Conservation (phyloP, 2,888 invertebrate species). For the Rotaria macrura region DNA sequence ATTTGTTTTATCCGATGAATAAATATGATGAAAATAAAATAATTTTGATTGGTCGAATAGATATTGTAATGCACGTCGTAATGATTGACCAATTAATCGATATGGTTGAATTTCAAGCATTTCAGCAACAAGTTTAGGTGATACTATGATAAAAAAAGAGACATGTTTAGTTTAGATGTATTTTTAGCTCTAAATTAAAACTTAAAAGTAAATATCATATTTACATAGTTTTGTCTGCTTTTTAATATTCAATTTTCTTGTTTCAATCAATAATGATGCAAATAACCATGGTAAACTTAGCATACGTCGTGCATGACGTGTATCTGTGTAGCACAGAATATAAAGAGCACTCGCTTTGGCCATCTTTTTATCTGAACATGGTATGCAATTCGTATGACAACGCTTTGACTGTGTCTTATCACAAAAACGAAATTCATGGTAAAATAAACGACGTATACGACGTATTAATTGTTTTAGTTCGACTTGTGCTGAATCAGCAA, state of each 20-base stretch:
- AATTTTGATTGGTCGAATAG: background rate
- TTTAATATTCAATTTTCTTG: constrained; percentile 11
- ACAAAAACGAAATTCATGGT: constrained; percentile 6
- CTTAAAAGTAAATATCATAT: background rate
- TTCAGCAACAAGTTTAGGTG: background rate
- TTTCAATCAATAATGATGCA: background rate
- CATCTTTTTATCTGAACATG: background rate
- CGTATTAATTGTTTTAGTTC: constrained; percentile 2
- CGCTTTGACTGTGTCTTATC: background rate
- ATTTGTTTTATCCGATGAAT: background rate
- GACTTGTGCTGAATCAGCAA: constrained; percentile 1
- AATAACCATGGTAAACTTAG: constrained; percentile 16
- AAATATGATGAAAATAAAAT: background rate
- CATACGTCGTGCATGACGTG: background rate
- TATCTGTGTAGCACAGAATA: background rate
- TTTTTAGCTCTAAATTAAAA: no score
- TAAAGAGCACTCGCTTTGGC: background rate
- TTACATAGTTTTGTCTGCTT: constrained; percentile 20
- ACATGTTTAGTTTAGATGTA: no score
- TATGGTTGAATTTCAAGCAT: constrained; percentile 13
- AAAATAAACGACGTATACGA: constrained; percentile 1
- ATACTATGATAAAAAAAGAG: background rate
- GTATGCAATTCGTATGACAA: background rate
- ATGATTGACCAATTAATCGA: constrained; percentile 1
- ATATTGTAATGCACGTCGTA: background rate